Base-by-base conservation (phyloP, 30 jellyfish, hydroid and myxozoan species). In the Aurelia aurita region DNA sequence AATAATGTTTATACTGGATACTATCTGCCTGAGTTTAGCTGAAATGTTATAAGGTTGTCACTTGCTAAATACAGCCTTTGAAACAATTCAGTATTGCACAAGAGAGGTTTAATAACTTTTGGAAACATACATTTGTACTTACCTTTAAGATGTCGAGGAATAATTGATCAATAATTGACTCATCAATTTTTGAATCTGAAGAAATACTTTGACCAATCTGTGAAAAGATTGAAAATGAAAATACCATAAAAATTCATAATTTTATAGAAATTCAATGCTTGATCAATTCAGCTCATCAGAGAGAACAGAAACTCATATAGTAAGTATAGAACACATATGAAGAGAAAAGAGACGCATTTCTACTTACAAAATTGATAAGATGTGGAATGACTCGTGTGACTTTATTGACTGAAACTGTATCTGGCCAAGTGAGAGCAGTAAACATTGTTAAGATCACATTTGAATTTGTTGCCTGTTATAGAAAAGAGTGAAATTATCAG, bases 391-490 rank as follows among this genome's bases (percentile, higher is more conserved):
- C 87, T 4, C 89, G 73, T 19, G 85, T 82, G 29, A 82, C 68
- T 54, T 80, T 82, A 34, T 81, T 73, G 12, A 84, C 91, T 1
- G 85, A 64, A 7, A 57, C 81, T 15, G 97, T 70, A 68, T 90
- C 97, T 18, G 97, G 95, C 97, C 97, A 90, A 1, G 89, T 75
- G 58, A 90, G 80, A 39, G 95, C 89, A 3, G 85, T 74, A 65
- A 90, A 90, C 54, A 82, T 15, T 19, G 94, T 90, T 31, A 58
- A 61, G 26, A 90, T 51, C 46, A 72, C 29, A 25, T 59, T 45
- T 10, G 46, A 39, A 49, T 67, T 82, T 9, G 95, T 82, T 4
- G 65, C 88, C 97, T 90, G 80, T 27, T 60, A 89, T 19, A 12
- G 10, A n/a, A 72, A 7, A 32, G 76, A 5, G 9, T 39, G 13